Evolutionary conservation across 2,888 invertebrate genomes (phyloP).

Genomic region (Aelia acuminata): DNA sequence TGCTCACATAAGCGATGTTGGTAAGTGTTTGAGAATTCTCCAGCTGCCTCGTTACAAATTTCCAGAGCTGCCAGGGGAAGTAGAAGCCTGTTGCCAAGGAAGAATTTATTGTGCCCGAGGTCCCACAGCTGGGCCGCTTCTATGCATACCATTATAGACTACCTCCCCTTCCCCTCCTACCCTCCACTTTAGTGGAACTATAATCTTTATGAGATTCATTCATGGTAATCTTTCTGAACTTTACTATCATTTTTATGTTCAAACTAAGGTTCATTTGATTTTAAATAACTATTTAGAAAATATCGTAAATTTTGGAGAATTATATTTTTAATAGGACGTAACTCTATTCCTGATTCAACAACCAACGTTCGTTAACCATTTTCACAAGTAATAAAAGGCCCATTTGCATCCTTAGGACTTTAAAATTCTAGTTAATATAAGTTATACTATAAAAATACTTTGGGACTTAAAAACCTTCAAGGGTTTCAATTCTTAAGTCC

Average conservation of each 20-base stretch:
- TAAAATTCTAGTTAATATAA: no score
- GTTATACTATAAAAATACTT: no score
- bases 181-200: neutral
- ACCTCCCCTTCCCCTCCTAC: neutral
- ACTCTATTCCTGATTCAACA: neutral
- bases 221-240: neutral
- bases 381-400: no score
- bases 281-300: neutral
- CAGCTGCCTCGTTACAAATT: conserved; percentile 19
- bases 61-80: neutral
- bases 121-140: conserved; percentile 29
- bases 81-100: conserved; percentile 31
- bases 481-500: no score
- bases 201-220: neutral
- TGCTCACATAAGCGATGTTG: neutral
- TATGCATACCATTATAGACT: conserved; percentile 13
- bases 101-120: conserved; percentile 15
- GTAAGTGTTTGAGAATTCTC: neutral
- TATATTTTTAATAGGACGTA: neutral
- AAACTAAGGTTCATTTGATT: neutral
- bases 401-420: no score
- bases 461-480: no score
- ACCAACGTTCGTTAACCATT: neutral
- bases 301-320: neutral
- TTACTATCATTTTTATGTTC: neutral